Conservation (phyloP, 2,797 vertebrate species). For the Vultur gryphus region DNA sequence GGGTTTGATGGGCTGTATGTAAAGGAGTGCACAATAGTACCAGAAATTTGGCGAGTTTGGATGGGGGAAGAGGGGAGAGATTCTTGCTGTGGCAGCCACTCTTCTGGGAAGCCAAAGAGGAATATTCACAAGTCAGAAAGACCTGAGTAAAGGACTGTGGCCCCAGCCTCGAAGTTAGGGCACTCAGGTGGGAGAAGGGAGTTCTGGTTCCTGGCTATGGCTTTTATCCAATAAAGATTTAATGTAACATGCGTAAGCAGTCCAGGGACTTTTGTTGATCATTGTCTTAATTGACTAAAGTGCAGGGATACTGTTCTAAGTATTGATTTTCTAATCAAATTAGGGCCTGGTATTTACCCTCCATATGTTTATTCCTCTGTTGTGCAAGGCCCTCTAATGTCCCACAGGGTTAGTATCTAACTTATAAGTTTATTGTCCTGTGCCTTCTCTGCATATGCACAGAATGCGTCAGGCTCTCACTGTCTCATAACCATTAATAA, state of each 20-base stretch:
- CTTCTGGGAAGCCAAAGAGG: background rate
- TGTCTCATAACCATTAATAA: background rate
- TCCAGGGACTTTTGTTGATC: background rate
- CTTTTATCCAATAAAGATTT: background rate
- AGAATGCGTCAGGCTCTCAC: background rate
- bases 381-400: background rate
- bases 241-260: background rate
- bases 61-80: background rate
- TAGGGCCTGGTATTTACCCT: background rate
- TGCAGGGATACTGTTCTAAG: conserved; percentile 5
- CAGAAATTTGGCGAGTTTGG: accelerated
- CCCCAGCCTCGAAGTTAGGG: background rate
- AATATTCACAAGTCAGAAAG: background rate
- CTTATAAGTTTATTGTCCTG: background rate
- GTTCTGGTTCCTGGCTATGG: background rate
- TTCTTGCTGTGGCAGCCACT: accelerated
- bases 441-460: background rate
- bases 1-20: background rate
- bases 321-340: conserved; percentile 51
- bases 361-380: background rate
- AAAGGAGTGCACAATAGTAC: background rate
- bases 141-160: background rate
- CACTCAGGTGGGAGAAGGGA: background rate
- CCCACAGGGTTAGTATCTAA: background rate
- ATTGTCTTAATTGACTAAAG: conserved; percentile 32